Percentiles rank a stretch among this genome's conserved stretches.
Evolutionary conservation across 1,140 invertebrate species (phyloP).

Genomic region (Ptiloglossa arizonensis): DNA sequence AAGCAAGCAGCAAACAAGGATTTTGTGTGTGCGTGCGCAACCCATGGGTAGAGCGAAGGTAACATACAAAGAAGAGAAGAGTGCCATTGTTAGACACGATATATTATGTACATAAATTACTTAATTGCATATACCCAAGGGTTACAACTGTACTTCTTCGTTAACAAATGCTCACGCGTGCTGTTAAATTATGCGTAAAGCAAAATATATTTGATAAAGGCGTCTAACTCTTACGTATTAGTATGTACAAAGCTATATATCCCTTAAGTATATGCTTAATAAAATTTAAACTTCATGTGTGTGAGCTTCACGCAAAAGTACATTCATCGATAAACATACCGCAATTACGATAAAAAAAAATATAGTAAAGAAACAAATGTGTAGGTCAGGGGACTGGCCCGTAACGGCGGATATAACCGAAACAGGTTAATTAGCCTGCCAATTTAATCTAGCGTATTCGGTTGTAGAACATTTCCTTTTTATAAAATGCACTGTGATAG

Average conservation of each 20-base stretch:
- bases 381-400: conserved; percentile 69
- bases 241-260: conserved; percentile 20
- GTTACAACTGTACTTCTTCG: neutral
- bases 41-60: conserved; percentile 74
- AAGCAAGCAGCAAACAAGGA: conserved; percentile 77
- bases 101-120: conserved; percentile 55
- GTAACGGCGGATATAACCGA: conserved; percentile 47
- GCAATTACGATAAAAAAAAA: neutral
- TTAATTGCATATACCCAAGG: conserved; percentile 59
- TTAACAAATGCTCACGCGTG: neutral
- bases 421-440: conserved; percentile 70
- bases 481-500: conserved; percentile 23
- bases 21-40: conserved; percentile 74
- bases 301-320: conserved; percentile 34
- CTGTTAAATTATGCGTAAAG: conserved; percentile 6
- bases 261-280: conserved; percentile 50
- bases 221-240: neutral
- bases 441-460: conserved; percentile 64
- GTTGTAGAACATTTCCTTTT: conserved; percentile 43
- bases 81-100: conserved; percentile 75
- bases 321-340: conserved; percentile 18
- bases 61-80: conserved; percentile 79
- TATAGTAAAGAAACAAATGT: conserved; percentile 25
- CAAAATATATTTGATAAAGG: conserved; percentile 11
- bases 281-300: conserved; percentile 39